These are phyloP conservation scores for Flabesymbios commensalis DNA, from an alignment of 2,888 invertebrate genomes.

Conservation along the genomic window DNA sequence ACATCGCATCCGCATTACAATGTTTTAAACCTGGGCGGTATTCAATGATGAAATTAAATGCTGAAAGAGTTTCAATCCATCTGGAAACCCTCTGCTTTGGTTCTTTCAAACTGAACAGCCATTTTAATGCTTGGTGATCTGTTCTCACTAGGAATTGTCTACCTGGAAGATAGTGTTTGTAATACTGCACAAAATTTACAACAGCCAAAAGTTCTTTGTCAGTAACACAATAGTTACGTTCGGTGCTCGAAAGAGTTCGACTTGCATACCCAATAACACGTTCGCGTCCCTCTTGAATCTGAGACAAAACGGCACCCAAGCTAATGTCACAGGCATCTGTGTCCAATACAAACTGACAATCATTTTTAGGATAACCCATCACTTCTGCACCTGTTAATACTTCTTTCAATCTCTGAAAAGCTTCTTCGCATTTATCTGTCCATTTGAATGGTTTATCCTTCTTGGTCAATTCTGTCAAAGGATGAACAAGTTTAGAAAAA, in stretches of 20 bases:
- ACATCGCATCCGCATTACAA: constrained; percentile 4
- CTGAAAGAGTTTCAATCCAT: neutral
- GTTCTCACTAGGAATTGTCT: constrained; percentile 4
- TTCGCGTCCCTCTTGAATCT: constrained; percentile 11
- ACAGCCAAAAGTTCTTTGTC: constrained; percentile 11
- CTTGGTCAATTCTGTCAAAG: constrained; percentile 6
- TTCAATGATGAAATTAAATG: neutral
- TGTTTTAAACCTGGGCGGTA: neutral
- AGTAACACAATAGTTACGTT: constrained; percentile 14
- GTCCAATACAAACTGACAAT: too few relatives aligned
- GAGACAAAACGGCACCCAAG: constrained; percentile 12
- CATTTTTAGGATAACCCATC: too few relatives aligned
- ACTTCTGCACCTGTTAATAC: too few relatives aligned
- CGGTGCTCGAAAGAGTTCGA: neutral
- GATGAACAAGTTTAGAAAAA: constrained; percentile 12
- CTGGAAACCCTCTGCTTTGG: neutral
- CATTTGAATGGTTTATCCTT: too few relatives aligned
- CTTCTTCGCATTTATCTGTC: too few relatives aligned
- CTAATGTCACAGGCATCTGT: too few relatives aligned
- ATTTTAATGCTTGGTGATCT: constrained; percentile 11
- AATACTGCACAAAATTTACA: constrained; percentile 9
- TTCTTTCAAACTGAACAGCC: constrained; percentile 4
- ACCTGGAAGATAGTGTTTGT: constrained; percentile 18
- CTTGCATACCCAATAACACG: constrained; percentile 15
- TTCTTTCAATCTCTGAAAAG: too few relatives aligned